phyloP scores from a whole-genome alignment of 2,888 invertebrate genomes.

The Tenthredo distinguenda region DNA sequence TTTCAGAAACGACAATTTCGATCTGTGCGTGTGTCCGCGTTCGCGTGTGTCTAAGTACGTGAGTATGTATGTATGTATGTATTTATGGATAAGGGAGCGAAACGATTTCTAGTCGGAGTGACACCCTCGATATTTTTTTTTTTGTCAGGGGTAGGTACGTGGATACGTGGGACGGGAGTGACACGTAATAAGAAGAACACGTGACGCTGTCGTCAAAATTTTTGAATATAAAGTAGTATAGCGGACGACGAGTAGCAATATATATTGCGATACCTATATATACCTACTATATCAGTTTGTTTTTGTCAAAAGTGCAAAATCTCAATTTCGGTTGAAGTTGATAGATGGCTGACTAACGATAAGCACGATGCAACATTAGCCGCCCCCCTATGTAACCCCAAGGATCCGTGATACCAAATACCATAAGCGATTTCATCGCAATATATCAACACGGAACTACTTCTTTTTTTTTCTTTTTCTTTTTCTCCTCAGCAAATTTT shows the following conservation, averaged over 20 bases:
- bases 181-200: constrained; percentile 65
- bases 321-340: constrained; percentile 67
- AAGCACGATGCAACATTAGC: background rate
- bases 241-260: constrained; percentile 31
- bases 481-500: background rate
- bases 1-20: background rate
- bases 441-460: background rate
- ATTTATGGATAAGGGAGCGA: constrained; percentile 39
- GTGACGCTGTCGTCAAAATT: constrained; percentile 62
- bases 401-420: background rate
- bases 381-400: background rate
- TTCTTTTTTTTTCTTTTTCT: background rate
- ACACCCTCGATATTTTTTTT: constrained; percentile 40
- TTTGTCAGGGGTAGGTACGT: background rate
- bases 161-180: constrained; percentile 46
- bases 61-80: background rate
- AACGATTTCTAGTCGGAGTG: background rate
- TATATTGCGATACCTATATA: background rate
- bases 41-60: background rate
- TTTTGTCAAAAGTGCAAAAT: constrained; percentile 65
- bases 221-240: constrained; percentile 62
- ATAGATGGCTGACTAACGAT: constrained; percentile 63
- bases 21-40: background rate
- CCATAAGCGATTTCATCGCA: background rate
- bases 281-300: constrained; percentile 48